Base-by-base conservation (phyloP, 2,888 invertebrate species). In the Ommatoiulus sabulosus region DNA sequence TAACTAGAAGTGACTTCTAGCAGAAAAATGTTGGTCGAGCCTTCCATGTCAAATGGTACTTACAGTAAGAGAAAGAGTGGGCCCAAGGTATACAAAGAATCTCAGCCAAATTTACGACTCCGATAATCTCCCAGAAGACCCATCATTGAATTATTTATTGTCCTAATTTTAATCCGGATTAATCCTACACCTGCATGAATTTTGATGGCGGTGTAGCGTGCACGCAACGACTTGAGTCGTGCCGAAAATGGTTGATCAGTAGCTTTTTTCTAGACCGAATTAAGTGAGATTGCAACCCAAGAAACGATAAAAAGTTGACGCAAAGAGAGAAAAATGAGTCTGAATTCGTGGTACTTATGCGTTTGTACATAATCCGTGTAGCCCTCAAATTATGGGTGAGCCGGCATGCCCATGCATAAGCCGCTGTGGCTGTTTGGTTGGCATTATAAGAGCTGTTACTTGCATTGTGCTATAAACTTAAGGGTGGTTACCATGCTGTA, bases 331-430 rank as follows among this genome's bases (percentile, higher is more conserved):
- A 35, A 80, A 80, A 80, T 80, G 80, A 80, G 35, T 80, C 35
- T 80, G 80, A 80, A 35, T 80, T 80, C 80, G 80, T 80, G 80
- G n/a, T 12, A 57, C 72, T 80, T 72, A 80, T 80, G 80, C n/a
- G 63, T n/a, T 63, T 63, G 80, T 35, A 24, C 24, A 24, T 80
- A 80, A 80, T 80, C 80, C 80, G 4, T 35, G 12, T 35, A 35
- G 12, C 80, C 15, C 72, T 24, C 10, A 80, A 80, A 80, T 80
- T 80, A 80, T 12, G 35, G 24, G 12, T 80, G 35, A 80, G 80
- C 80, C 24, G 35, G 12, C 80, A 7, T 35, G 80, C 12, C 35
- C 12, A 35, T 57, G n/a, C n/a, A n/a, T 52, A 52, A 52, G 15
- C 17, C 15, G 52, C 15, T 12, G 12, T 0, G 63, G n/a, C n/a